Evolutionary conservation across 2,113 vertebrate genomes (phyloP), one percentile per base, ranked within the genome.

Genomic region (Pteruthius melanotis): DNA sequence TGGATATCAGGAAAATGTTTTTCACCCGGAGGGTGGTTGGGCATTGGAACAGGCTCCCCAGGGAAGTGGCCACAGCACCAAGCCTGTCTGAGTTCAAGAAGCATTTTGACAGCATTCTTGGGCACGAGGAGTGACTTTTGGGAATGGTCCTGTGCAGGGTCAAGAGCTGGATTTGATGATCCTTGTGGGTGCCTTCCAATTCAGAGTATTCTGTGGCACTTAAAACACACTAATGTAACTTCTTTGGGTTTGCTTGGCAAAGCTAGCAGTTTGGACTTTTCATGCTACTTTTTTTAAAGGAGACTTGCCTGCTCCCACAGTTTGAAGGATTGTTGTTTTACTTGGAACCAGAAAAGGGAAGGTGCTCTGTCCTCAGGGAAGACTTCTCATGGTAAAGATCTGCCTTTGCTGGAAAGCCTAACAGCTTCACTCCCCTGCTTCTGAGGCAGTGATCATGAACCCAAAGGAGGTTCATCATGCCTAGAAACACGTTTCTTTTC

Each of bases 341-440:
- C 16, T 52, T 35, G 27, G 69, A 87, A 82, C 77, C 14, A 87
- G 31, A 45, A 89, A 71, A 23, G 13, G 17, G 49, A 89, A 37
- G 2, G 26, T 70, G 21, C 10, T 27, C 15, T 8, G 3, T 22
- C 4, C 30, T 40, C 0, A 0, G 9, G 33, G 11, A 77, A 64
- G 31, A 13, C 15, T 21, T n/a, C 16, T 72, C 33, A 4, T 24
- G 14, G n/a, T 7, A 37, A 61, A 69, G 54, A 44, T 1, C 1
- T 3, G 2, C 19, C 27, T 72, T 68, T 78, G 14, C 30, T 82
- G 40, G 45, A 70, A 83, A 61, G 9, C 6, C 15, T 20, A 35
- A 10, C 13, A 47, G 24, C 54, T 44, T 57, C 24, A 11, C 24
- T 40, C 9, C 12, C 26, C 22, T 53, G 31, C 12, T 61, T 37